Evolutionary conservation across 2,888 invertebrate species (phyloP).

Genomic region (Watsonalla binaria): DNA sequence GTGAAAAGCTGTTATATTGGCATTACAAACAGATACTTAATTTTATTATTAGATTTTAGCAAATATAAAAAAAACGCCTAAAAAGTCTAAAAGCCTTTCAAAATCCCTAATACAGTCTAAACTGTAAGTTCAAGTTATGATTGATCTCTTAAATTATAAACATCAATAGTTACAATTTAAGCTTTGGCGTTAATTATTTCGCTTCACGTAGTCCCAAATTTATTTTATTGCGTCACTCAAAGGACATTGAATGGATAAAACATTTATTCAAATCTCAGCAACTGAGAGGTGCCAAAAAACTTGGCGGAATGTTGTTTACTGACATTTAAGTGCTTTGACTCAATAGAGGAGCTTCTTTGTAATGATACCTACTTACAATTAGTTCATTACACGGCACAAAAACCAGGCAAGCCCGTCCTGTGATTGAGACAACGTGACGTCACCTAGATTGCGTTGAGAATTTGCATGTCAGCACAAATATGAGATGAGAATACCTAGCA

Average conservation of each 20-base stretch:
- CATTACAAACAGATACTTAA: no score
- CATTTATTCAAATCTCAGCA: constrained; percentile 43
- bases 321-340: constrained; percentile 4
- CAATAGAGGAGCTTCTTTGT: neutral
- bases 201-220: constrained; percentile 49
- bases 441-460: no score
- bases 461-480: no score
- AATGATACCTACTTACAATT: neutral
- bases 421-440: no score
- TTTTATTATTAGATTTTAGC: no score
- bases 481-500: no score
- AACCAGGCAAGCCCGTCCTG: no score
- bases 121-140: no score
- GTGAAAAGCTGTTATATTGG: no score
- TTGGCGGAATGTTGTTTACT: constrained; percentile 56
- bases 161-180: neutral
- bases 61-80: no score
- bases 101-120: no score
- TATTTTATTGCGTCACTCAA: constrained; percentile 38
- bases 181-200: constrained; percentile 7
- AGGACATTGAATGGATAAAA: constrained; percentile 37
- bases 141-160: neutral
- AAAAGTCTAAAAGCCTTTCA: no score
- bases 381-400: neutral
- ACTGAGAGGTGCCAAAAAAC: constrained; percentile 51